phyloP scores from a whole-genome alignment of 2,888 invertebrate species.

The Temnothorax ravouxi region DNA sequence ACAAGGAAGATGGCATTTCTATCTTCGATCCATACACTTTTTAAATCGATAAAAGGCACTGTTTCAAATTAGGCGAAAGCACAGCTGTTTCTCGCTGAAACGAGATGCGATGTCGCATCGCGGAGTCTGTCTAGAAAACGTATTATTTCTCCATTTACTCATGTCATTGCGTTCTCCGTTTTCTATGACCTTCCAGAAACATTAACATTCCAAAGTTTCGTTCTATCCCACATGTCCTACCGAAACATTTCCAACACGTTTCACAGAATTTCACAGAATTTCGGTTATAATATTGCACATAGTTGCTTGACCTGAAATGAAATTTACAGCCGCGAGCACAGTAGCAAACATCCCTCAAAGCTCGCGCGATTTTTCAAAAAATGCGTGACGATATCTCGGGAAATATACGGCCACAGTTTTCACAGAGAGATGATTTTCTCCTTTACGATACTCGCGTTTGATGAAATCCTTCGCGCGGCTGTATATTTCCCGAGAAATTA shows the following conservation, averaged over 20 bases:
- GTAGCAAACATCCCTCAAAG: not conserved
- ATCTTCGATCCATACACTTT: not conserved
- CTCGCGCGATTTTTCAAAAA: not conserved
- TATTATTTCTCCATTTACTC: constrained; percentile 51
- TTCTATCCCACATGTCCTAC: not conserved
- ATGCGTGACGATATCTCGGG: not conserved
- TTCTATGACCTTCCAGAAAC: constrained; percentile 27
- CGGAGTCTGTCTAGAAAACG: not conserved
- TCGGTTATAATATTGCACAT: constrained; percentile 26
- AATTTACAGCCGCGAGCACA: not conserved
- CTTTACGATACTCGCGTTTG: not conserved
- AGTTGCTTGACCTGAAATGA: constrained; percentile 35
- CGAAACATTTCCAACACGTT: constrained; percentile 23
- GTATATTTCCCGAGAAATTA: constrained; percentile 25
- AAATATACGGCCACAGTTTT: not conserved
- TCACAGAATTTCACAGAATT: constrained; percentile 34
- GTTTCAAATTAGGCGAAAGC: constrained; percentile 31
- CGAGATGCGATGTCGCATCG: not conserved
- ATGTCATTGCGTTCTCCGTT: constrained; percentile 29
- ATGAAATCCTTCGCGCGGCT: not conserved
- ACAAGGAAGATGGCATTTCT: too few relatives aligned
- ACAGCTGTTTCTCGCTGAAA: not conserved
- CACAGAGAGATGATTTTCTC: not conserved
- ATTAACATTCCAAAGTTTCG: constrained; percentile 28
- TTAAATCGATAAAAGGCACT: not conserved